phyloP scores from a whole-genome alignment of 2,797 vertebrate species.

The Epinephelus malabaricus region DNA sequence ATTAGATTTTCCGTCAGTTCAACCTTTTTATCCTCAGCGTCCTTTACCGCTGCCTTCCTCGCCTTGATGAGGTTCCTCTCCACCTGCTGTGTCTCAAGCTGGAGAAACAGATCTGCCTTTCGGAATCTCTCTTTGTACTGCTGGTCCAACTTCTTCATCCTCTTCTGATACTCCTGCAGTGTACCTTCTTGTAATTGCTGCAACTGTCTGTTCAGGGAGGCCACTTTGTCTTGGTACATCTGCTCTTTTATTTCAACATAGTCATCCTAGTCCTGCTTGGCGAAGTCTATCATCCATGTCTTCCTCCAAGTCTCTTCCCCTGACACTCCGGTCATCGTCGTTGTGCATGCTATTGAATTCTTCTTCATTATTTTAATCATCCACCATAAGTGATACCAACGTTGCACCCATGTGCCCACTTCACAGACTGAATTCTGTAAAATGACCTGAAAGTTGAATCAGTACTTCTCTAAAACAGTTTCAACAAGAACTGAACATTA shows the following conservation, averaged over 20 bases:
- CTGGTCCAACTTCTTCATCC: constrained; percentile 98
- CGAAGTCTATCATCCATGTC: constrained; percentile 98
- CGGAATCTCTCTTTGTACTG: constrained; percentile 98
- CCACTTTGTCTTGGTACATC: constrained; percentile 99
- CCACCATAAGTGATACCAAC: constrained; percentile 90
- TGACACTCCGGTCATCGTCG: constrained; percentile 96
- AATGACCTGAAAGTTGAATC: not conserved
- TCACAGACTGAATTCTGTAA: not conserved
- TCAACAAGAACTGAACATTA: not conserved
- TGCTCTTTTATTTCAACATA: constrained; percentile 99
- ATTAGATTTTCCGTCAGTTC: constrained; percentile 98
- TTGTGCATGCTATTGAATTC: constrained; percentile 96
- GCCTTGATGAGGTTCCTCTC: constrained; percentile 98
- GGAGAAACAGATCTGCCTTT: constrained; percentile 88
- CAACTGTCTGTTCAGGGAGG: constrained; percentile 95
- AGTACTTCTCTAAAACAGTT: not conserved
- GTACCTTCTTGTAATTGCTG: constrained; percentile 98
- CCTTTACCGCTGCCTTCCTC: constrained; percentile 98
- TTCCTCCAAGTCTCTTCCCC: constrained; percentile 96
- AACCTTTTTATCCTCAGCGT: constrained; percentile 99
- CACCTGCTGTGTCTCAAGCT: constrained; percentile 94
- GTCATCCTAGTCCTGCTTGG: constrained; percentile 97
- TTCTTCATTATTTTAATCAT: constrained; percentile 97
- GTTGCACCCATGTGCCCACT: constrained; percentile 85
- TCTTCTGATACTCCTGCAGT: constrained; percentile 98